Base-by-base conservation (phyloP, 2,797 vertebrate species). In the Crenuchus spilurus region DNA sequence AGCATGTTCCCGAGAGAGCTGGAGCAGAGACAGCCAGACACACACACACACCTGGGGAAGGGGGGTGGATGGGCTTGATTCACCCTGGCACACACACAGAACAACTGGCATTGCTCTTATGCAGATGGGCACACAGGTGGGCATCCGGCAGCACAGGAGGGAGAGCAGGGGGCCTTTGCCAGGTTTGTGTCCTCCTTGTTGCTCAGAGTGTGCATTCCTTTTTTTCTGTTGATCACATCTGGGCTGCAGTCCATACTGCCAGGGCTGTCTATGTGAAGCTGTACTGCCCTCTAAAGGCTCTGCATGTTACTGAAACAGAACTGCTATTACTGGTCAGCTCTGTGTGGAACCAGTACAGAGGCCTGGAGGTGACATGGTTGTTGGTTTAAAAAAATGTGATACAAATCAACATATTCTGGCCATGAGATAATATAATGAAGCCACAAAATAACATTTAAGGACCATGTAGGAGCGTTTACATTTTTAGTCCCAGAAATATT, bases 41-140 rank as follows among this genome's bases (percentile, higher is more conserved):
- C 6, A 68, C 42, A 30, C 30, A 55, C 65, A 66, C 80, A 79
- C 78, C 55, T 75, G 80, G 72, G n/a, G 54, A 76, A 46, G 41
- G 52, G n/a, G 64, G 48, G 58, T 33, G 44, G 76, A 51, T 33
- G 58, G 68, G 85, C 86, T 88, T 89, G 88, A 91, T 87, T 89
- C 87, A 88, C 85, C 84, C 85, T 90, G 90, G 90, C 91, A 88
- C 81, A 81, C 79, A 79, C 86, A 86, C 88, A 89, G 84, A 92
- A 92, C 90, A 92, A 92, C 91, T 92, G 91, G 89, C 83, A 62
- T 81, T 82, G 86, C 83, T 85, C 79, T 80, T 81, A 79, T 84
- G 83, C 92, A 93, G 92, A 93, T 92, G 92, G 92, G 90, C 88
- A 90, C 87, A 87, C 92, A 93, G 92, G 92, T 92, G 92, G 90